Percentiles rank a stretch among this genome's conserved stretches.
These are phyloP conservation scores for Saccostrea cuccullata DNA, from an alignment of 1,140 invertebrate species.

Conservation along the genomic window DNA sequence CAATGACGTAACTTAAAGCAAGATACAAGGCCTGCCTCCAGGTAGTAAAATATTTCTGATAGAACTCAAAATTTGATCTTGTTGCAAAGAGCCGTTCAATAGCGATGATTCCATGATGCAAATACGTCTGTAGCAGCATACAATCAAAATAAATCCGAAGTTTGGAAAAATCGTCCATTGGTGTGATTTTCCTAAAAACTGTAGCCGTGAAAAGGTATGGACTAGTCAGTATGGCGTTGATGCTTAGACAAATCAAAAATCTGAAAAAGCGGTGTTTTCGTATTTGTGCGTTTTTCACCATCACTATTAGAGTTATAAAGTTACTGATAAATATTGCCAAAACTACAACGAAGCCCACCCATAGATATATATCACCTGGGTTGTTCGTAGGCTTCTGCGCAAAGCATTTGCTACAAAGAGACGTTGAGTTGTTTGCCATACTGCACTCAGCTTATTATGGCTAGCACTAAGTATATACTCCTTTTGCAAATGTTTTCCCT, in stretches of 20 bases:
- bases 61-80: background rate
- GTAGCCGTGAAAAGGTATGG: background rate
- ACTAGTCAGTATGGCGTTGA: conserved; percentile 13
- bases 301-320: background rate
- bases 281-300: background rate
- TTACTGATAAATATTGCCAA: background rate
- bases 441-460: too few species aligned
- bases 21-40: background rate
- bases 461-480: too few species aligned
- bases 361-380: too few species aligned
- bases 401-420: too few species aligned
- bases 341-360: background rate
- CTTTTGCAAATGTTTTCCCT: too few species aligned
- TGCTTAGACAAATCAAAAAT: conserved; percentile 19
- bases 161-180: conserved; percentile 11
- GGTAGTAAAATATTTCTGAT: background rate
- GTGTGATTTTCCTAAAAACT: background rate
- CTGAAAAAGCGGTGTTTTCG: conserved; percentile 7
- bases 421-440: too few species aligned
- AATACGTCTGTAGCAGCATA: background rate
- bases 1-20: background rate
- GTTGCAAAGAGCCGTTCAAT: background rate
- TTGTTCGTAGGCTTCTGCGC: too few species aligned
- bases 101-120: background rate
- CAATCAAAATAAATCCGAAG: background rate